Conservation (phyloP, 2,797 vertebrate genomes). For the Hipposideros larvatus region DNA sequence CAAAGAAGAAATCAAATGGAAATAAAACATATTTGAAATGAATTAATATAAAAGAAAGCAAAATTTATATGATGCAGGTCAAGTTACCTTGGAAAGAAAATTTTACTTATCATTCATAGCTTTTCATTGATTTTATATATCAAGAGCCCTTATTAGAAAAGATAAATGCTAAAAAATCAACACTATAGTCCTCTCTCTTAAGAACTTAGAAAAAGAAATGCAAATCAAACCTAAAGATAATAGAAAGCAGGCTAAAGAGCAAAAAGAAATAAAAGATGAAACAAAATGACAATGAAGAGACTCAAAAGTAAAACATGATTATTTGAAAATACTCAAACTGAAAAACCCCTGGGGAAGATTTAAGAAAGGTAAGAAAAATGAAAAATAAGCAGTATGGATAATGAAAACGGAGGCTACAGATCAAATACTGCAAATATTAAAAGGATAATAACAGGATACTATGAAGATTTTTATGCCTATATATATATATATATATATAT, state of each 20-base stretch:
- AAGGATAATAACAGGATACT: background rate
- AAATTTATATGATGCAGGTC: too few species aligned
- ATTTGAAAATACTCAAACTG: background rate
- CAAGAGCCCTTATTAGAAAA: too few species aligned
- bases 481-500: too few species aligned
- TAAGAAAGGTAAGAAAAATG: background rate
- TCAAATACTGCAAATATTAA: background rate
- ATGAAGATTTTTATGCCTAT: background rate
- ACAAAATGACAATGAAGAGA: background rate
- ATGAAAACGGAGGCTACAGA: background rate
- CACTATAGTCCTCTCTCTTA: too few species aligned
- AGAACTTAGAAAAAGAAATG: too few species aligned
- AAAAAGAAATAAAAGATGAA: background rate
- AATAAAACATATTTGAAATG: too few species aligned
- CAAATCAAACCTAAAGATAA: background rate
- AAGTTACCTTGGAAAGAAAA: too few species aligned
- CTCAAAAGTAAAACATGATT: background rate
- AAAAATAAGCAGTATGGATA: background rate
- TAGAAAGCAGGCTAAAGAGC: background rate
- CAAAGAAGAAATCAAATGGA: too few species aligned
- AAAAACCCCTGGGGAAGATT: background rate
- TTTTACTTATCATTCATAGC: too few species aligned
- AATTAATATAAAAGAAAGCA: too few species aligned
- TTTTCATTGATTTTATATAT: too few species aligned
- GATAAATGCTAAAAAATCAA: too few species aligned